Evolutionary conservation across 2,888 invertebrate species (phyloP), one percentile per base, ranked within the genome.

Genomic region (Andrena praecox): DNA sequence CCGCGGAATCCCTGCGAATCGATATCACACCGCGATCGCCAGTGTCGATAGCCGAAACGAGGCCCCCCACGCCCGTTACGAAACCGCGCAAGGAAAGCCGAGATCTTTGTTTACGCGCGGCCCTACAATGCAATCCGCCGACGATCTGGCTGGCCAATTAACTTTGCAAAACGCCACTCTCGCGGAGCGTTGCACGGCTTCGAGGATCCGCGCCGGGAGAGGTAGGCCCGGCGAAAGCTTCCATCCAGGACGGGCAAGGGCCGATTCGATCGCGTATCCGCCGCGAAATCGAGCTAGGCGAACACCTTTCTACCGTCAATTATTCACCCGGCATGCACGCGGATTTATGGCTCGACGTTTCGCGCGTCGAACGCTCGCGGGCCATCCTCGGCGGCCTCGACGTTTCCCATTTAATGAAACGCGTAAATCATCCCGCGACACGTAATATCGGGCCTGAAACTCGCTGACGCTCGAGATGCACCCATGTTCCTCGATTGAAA

Each of bases 1-100:
- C 76, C 66, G 68, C 74, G 76, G 69, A 27, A 77, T 69, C 63
- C 77, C 48, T 12, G 82, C 80, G 78, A 64, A 87, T 85, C 85
- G 85, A 81, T 80, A 83, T 80, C 70, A 12, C 27, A 1, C 63
- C 72, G 50, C 84, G 75, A 80, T 86, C 79, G 70, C 12, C n/a
- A 33, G 54, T 42, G 72, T 50, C 70, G 82, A 85, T 79, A 79
- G 75, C 70, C 71, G 56, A 80, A 80, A 67, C 68, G 50, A 54
- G 63, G 20, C 12, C 52, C n/a, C 24, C n/a, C 56, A 16, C 42
- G 42, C 72, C 48, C 33, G 62, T 84, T 82, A 54, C 83, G 83
- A 84, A 69, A 78, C 78, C 78, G 59, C 52, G 20, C 60, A 68
- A 72, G 72, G 76, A 77, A 77, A 85, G 64, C 35, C 68, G 76